These are phyloP conservation scores for Tylochromis polylepis DNA, from an alignment of 2,113 vertebrate species.

Conservation along the genomic window DNA sequence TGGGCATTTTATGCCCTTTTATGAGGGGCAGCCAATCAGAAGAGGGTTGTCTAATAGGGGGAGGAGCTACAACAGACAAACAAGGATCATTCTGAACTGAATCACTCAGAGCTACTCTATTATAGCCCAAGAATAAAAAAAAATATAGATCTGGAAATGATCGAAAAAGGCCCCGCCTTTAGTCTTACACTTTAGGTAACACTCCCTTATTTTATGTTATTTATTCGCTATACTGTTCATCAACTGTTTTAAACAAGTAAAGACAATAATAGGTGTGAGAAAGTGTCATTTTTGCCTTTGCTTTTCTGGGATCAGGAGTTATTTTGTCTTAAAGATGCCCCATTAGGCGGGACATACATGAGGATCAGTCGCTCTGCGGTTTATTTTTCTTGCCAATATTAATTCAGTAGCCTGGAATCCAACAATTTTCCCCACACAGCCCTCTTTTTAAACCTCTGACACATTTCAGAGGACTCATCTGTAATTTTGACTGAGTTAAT, in stretches of 20 bases:
- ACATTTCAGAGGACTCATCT: not conserved
- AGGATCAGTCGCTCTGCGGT: not conserved
- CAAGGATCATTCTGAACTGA: not conserved
- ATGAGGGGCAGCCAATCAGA: not conserved
- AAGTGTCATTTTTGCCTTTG: not conserved
- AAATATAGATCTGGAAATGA: not conserved
- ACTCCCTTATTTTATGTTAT: not conserved
- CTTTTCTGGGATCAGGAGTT: rapidly evolving
- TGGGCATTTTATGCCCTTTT: not conserved
- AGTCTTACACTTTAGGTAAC: not conserved
- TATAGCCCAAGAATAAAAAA: not conserved
- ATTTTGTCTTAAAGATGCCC: not conserved
- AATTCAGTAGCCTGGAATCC: not conserved
- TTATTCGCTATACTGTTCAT: not conserved
- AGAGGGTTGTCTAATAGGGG: not conserved
- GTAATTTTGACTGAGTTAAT: not conserved
- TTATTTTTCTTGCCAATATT: not conserved
- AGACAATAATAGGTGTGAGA: not conserved
- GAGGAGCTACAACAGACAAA: not conserved
- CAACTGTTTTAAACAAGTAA: not conserved
- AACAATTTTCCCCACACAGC: not conserved
- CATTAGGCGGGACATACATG: not conserved
- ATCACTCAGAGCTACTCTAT: not conserved
- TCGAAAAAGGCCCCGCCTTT: not conserved
- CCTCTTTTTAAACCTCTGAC: not conserved